Evolutionary conservation across 1,140 invertebrate species (phyloP), one percentile per base, ranked within the genome.

Genomic region (Andrena cerasifolii): DNA sequence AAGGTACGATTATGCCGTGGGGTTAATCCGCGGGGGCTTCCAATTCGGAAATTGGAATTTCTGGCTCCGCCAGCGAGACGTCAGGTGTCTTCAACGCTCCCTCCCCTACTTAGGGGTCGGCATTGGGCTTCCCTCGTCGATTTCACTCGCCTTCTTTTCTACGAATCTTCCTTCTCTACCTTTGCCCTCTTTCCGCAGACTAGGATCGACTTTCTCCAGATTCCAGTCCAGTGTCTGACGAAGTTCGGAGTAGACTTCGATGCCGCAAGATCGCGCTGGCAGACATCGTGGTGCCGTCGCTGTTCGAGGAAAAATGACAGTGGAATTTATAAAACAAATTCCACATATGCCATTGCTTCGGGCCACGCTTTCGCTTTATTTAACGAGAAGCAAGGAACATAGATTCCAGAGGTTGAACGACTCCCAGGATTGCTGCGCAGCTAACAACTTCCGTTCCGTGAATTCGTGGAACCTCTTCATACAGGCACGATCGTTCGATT

Each of bases 21-120:
- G 88, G 80, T 87, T 85, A 87, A 90, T 88, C 68, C 62, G 3
- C 10, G 36, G 36, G 36, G 58, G 68, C 79, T 77, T 66, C 73
- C 83, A 66, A 89, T 89, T 90, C 89, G 90, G 90, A 91, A 92
- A 91, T 92, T 92, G 86, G 89, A 90, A 88, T 91, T 89, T 90
- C 87, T 88, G 86, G 80, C 84, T 89, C 89, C 89, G 82, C 87
- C 81, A 87, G 73, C 68, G 84, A 84, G 84, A 85, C 84, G 88
- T 88, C 88, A 89, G 83, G 83, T 78, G 75, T 79, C 85, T 89
- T 89, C 89, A 90, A 84, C 86, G 83, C 87, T 88, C 76, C 84
- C 67, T 47, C n/a, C n/a, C 33, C 49, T n/a, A 36, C 40, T n/a
- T 4, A n/a, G 12, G 36, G 14, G 12, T 66, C 28, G 18, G 31